Base-by-base conservation (phyloP, 2,888 invertebrate species). In the Neoscelio sp. region DNA sequence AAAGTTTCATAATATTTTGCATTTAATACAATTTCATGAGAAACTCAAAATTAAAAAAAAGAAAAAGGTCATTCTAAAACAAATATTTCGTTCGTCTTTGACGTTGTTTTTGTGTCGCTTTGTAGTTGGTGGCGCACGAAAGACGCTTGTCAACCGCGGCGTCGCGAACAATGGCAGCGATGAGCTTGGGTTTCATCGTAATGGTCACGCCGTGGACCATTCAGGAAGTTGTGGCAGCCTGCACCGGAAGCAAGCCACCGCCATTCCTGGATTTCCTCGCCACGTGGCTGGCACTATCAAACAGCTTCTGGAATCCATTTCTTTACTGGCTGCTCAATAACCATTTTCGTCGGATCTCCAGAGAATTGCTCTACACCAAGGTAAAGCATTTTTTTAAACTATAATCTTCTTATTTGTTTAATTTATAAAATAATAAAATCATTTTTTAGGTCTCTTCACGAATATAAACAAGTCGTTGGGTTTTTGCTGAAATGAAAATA, bases 181-280 rank as follows among this genome's bases (percentile, higher is more conserved):
- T 97, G 94, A 97, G 97, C 75, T 92, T 97, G 87, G 96, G 96
- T 70, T 97, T 97, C 92, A 96, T 97, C 88, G 96, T 97, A 71
- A 95, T 96, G 93, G 96, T 97, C 82, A 97, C 97, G 74, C 97
- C 97, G 40, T 97, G 96, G 93, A 96, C 96, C 50, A 96, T 97
- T 83, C 96, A 96, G 91, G 97, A 97, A 92, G 96, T 97, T 78
- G 96, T 97, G 35, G 96, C 96, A 30, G 96, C 97, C 23, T 97
- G 97, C 89, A 97, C 97, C 17, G 96, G 96, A 73, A 95, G 96
- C 84, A 95, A 95, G 92, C 94, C 96, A 75, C 96, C 96, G 1
- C 94, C 95, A 28, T 94, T 95, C 78, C 91, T 97, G 84, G 96
- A 97, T 89, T 97, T 97, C 90, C 91, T 96, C 70, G 95, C 96